Base-by-base conservation (phyloP, 2,797 vertebrate genomes). In the Ciconia nigra region DNA sequence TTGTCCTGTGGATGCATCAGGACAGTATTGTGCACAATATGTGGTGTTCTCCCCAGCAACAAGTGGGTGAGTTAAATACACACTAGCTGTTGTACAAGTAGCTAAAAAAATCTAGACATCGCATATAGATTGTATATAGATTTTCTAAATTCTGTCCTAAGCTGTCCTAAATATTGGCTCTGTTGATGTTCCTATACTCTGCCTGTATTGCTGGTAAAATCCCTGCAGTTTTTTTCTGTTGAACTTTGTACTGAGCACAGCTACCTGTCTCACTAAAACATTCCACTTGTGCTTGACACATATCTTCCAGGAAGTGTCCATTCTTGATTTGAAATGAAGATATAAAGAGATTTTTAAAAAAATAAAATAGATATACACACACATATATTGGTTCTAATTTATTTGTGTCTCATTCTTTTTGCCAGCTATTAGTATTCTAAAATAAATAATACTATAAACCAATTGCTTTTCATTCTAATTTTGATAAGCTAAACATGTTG, bases 1-100 rank as follows among this genome's bases (percentile, higher is more conserved):
- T 49, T 69, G 42, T 61, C 31, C 47, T 84, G 39, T 63, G 25
- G 46, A 31, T 80, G 28, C 28, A 28, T 46, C 33, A n/a, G 46
- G 57, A 59, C 37, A 66, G 35, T 49, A 10, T 33, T 67, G 21
- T 79, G 46, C 26, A 33, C 31, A 44, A 2, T 62, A 22, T 18
- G 17, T 35, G 31, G 22, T 55, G 24, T 39, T 82, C 4, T 0
- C 35, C 44, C 39, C 0, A 0, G 44, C 24, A 76, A 18, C 31
- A 70, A 44, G 71, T 22, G 22, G 10, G 24, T 3, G 9, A 71
- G 20, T 85, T 85, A 70, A 87, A 62, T 51, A 71, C 31, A 63
- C 12, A 5, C 16, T n/a, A 31, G 41, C 20, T 39, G 21, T 63
- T 82, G n/a, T 71, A 54, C 44, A 84, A 55, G 87, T 20, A 74